Evolutionary conservation across 2,113 vertebrate species (phyloP), one percentile per base, ranked within the genome.

Genomic region (Salvelinus sp.): DNA sequence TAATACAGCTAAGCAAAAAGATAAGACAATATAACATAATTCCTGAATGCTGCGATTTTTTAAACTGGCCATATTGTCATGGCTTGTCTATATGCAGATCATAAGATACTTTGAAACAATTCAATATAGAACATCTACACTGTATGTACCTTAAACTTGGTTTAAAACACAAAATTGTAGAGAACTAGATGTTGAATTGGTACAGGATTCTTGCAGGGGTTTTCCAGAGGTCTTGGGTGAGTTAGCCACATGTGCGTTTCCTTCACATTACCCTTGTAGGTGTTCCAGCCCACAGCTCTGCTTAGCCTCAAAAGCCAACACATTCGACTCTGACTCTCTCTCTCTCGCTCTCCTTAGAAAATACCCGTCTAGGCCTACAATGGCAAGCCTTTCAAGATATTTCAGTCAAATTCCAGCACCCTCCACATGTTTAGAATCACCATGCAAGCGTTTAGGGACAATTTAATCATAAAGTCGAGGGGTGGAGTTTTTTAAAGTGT

Each of bases 261-360:
- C 9, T 44, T 44, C 9, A 44, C 38, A 44, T 44, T 44, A 44
- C 38, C 38, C 38, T 44, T 44, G 38, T 44, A 44, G 38, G 38
- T 44, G 38, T 44, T 44, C 62, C 77, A 82, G 81, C 70, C 25
- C 14, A 60, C 70, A 50, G 80, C 76, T 92, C 92, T 93, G 91
- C 83, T 92, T 91, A 75, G 79, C 86, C 71, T 91, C 92, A 91
- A 78, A 82, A 84, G 80, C 78, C 79, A 82, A 89, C 77, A 79
- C 16, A 16, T 54, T 18, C 3, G 9, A 10, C 38, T 2, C 38
- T 10, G 7, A 2, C 48, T 54, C 50, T 18, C 16, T 54, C 3
- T 76, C 50, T 67, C 50, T 62, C 64, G 44, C 69, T 77, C 64
- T 44, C 4, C 16, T 16, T 70, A 84, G 83, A 85, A 76, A 69